Conservation (phyloP, 2,113 vertebrate genomes). For the Phocoena sinus region DNA sequence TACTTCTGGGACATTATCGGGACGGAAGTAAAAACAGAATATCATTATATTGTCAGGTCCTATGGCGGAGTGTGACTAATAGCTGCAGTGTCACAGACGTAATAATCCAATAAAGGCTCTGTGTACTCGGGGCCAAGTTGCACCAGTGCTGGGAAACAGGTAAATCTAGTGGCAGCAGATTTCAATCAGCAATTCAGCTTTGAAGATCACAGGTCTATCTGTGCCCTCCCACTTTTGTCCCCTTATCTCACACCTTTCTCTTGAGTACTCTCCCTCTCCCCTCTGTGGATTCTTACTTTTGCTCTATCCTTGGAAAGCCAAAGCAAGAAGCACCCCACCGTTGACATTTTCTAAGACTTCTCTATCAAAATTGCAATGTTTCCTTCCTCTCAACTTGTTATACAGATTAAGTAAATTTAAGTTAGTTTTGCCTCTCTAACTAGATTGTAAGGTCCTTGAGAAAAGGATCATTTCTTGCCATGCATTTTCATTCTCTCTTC, state of each 20-base stretch:
- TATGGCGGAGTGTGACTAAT: slow-evolving; percentile 80
- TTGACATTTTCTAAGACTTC: not conserved
- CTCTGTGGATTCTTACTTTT: not conserved
- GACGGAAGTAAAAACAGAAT: slow-evolving; percentile 81
- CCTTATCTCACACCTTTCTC: not conserved
- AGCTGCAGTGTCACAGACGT: slow-evolving; percentile 80
- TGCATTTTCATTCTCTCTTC: not conserved
- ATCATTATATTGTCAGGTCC: slow-evolving; percentile 80
- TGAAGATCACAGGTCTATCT: slow-evolving; percentile 55
- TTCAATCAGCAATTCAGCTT: slow-evolving; percentile 68
- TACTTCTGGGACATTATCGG: slow-evolving; percentile 77
- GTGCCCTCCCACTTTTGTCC: not conserved
- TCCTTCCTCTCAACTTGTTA: not conserved
- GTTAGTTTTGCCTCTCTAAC: not conserved
- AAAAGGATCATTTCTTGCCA: not conserved
- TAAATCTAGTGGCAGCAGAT: slow-evolving; percentile 69
- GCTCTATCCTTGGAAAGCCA: not conserved
- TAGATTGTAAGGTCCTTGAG: not conserved
- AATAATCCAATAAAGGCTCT: slow-evolving; percentile 79
- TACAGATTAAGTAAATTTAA: not conserved
- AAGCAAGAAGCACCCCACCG: not conserved
- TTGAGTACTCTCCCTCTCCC: not conserved
- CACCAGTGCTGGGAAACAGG: slow-evolving; percentile 67
- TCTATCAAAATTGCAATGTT: not conserved
- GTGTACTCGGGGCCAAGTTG: slow-evolving; percentile 73